Evolutionary conservation across 2,797 vertebrate genomes (phyloP).

Genomic region (Gallinago solitaria): DNA sequence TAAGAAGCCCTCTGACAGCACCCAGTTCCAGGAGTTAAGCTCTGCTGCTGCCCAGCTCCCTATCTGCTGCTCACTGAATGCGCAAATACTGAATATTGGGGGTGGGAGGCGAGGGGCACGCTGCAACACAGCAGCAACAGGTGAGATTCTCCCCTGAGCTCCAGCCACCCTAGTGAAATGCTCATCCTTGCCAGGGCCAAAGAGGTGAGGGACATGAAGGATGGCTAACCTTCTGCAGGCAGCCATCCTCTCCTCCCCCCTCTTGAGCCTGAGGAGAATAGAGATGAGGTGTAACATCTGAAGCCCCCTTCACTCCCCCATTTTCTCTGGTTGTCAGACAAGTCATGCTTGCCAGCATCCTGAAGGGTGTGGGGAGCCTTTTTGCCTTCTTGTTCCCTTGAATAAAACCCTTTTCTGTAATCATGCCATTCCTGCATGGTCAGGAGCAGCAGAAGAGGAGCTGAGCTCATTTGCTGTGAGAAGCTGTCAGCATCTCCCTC

Average conservation of each 20-base stretch:
- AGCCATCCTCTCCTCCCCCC: not conserved
- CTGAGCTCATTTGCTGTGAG: not conserved
- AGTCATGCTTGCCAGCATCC: not conserved
- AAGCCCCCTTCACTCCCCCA: not conserved
- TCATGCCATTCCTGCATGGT: not conserved
- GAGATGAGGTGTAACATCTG: not conserved
- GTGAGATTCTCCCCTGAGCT: not conserved
- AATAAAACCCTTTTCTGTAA: not conserved
- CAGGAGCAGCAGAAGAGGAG: not conserved
- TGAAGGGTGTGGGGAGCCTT: not conserved
- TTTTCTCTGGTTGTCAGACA: not conserved
- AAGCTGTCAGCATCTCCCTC: not conserved
- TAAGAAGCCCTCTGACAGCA: not conserved
- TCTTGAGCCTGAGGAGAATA: not conserved
- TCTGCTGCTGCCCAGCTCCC: not conserved
- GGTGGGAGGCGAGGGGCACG: not conserved
- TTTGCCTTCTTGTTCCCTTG: not conserved
- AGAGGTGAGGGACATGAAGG: not conserved
- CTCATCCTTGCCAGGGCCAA: not conserved
- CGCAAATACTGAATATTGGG: not conserved
- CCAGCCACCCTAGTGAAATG: not conserved
- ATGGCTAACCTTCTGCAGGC: not conserved
- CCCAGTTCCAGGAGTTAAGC: not conserved
- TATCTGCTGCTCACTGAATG: not conserved
- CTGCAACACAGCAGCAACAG: not conserved